A percentile compares a stretch with the other conserved stretches of the same genome.
Evolutionary conservation across 2,888 invertebrate species (phyloP).

Genomic region (Monopis laevigella): DNA sequence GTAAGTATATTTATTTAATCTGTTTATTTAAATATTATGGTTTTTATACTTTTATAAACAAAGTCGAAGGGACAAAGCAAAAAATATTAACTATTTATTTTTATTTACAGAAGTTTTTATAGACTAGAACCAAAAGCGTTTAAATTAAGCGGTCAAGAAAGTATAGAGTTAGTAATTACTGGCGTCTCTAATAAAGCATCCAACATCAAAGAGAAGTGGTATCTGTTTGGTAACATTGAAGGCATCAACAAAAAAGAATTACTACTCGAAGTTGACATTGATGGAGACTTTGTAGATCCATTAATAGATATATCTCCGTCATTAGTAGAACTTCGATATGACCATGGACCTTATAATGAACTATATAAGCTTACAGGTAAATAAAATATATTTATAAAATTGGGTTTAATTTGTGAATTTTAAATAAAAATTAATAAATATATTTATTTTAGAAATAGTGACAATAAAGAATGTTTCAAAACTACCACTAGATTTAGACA

Average conservation of each 20-base stretch:
- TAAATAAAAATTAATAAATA: no score
- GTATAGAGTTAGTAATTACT: constrained; percentile 40
- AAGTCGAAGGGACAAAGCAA: no score
- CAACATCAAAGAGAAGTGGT: constrained; percentile 63
- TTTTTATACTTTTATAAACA: no score
- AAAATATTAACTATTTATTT: no score
- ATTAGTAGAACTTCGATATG: constrained; percentile 56
- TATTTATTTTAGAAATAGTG: constrained; percentile 51
- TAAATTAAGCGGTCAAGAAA: constrained; percentile 53
- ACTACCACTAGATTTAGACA: constrained; percentile 52
- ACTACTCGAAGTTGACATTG: constrained; percentile 55
- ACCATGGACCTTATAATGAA: constrained; percentile 52
- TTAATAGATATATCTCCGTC: constrained; percentile 57
- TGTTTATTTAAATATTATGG: no score
- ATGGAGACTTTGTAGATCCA: constrained; percentile 68
- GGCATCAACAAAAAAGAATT: constrained; percentile 61
- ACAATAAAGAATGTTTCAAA: constrained; percentile 63
- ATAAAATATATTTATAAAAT: no score
- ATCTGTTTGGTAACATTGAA: constrained; percentile 63
- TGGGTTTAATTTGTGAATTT: no score
- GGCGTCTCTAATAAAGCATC: constrained; percentile 44
- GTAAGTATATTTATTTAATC: constrained; percentile 37
- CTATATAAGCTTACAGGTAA: constrained; percentile 54
- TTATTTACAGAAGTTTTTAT: constrained; percentile 45
- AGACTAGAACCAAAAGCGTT: constrained; percentile 49